A percentile compares a stretch with the other conserved stretches of the same genome.
Evolutionary conservation across 2,797 vertebrate genomes (phyloP).

Genomic region (Ispidina picta): DNA sequence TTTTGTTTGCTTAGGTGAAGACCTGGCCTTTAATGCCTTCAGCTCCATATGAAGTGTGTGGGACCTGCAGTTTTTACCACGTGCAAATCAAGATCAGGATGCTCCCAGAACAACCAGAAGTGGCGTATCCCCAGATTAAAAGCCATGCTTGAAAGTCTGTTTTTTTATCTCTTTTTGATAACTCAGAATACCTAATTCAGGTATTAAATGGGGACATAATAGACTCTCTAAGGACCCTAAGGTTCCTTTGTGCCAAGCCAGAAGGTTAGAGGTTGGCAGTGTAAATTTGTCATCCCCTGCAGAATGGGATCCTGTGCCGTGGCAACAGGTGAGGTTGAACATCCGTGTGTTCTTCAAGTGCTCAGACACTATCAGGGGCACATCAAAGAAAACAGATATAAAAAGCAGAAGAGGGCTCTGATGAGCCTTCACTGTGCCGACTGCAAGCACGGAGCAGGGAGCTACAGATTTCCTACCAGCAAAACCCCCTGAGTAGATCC

Average conservation of each 20-base stretch:
- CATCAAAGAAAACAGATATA: not conserved
- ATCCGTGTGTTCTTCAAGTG: not conserved
- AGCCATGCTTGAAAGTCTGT: not conserved
- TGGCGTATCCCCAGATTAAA: not conserved
- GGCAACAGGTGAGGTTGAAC: not conserved
- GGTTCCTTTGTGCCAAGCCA: not conserved
- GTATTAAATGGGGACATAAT: not conserved
- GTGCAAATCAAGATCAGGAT: not conserved
- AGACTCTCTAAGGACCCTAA: not conserved
- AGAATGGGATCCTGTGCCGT: not conserved
- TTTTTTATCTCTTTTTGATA: not conserved
- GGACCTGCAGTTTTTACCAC: not conserved
- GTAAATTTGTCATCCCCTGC: not conserved
- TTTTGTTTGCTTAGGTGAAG: not conserved
- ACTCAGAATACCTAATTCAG: not conserved
- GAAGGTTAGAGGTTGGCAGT: not conserved
- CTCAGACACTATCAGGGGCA: not conserved
- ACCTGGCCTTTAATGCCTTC: not conserved
- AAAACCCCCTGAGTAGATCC: not conserved
- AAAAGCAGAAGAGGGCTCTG: not conserved
- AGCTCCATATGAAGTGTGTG: not conserved
- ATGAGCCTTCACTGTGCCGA: not conserved
- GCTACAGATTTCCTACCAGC: fast-evolving
- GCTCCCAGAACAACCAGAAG: not conserved
- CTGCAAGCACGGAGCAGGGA: not conserved